phyloP scores from a whole-genome alignment of 2,888 invertebrate species.

The Ephialtes manifestator region DNA sequence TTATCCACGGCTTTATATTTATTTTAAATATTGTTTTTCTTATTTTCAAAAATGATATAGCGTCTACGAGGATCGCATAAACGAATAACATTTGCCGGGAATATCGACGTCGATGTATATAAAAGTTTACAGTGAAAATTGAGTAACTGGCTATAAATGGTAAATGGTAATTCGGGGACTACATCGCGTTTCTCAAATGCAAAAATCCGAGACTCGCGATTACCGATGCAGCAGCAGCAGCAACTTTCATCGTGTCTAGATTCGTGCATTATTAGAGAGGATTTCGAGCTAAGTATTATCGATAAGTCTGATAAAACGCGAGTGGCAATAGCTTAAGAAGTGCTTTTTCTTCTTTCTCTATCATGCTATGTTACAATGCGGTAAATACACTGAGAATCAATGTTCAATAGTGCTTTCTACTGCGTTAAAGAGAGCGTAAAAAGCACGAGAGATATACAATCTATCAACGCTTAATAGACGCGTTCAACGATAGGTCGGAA shows the following conservation, averaged over 20 bases:
- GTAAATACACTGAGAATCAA: constrained; percentile 75
- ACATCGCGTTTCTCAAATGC: constrained; percentile 25
- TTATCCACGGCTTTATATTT: constrained; percentile 65
- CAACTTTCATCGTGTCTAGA: background rate
- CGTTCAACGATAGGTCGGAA: constrained; percentile 72
- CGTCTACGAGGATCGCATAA: constrained; percentile 40
- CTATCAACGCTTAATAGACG: constrained; percentile 70
- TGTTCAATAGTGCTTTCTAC: constrained; percentile 63
- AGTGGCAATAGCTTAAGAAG: constrained; percentile 66
- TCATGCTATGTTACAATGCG: constrained; percentile 83
- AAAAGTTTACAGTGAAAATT: constrained; percentile 68
- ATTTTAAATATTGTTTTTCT: constrained; percentile 11
- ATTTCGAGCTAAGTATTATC: constrained; percentile 26
- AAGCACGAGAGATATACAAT: constrained; percentile 69
- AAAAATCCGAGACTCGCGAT: constrained; percentile 12
- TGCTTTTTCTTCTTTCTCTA: constrained; percentile 65
- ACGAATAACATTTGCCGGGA: constrained; percentile 58
- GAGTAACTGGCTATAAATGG: constrained; percentile 54
- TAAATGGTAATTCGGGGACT: constrained; percentile 41
- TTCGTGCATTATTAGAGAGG: constrained; percentile 21
- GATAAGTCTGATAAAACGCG: constrained; percentile 72
- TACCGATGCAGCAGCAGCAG: background rate
- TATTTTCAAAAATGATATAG: constrained; percentile 22
- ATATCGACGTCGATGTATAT: constrained; percentile 60
- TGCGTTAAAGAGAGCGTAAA: constrained; percentile 63